A percentile compares a stretch with the other conserved stretches of the same genome.
phyloP scores from a whole-genome alignment of 2,888 invertebrate genomes.

The Drosophila rellima region DNA sequence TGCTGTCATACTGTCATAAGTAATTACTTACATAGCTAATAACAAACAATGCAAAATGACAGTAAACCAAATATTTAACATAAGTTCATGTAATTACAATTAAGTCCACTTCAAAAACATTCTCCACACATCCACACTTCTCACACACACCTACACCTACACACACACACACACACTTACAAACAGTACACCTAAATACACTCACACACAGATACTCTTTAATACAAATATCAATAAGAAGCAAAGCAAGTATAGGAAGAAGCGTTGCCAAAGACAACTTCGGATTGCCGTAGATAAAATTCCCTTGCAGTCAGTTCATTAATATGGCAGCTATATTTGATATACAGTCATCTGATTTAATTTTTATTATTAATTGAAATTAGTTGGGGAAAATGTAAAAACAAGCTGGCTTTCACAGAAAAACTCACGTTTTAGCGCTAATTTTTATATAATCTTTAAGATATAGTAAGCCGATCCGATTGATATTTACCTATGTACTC shows the following conservation, averaged over 20 bases:
- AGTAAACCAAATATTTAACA: slow-evolving; percentile 55
- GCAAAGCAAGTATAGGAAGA: not conserved
- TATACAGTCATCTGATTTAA: not conserved
- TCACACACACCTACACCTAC: slow-evolving; percentile 1
- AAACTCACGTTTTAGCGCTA: not conserved
- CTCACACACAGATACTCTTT: slow-evolving; percentile 26
- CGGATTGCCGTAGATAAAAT: slow-evolving; percentile 8
- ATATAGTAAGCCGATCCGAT: not conserved
- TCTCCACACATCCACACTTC: not conserved
- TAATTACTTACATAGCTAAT: slow-evolving; percentile 46
- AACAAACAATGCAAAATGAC: slow-evolving; percentile 43
- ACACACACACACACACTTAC: slow-evolving; percentile 1
- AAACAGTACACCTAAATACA: slow-evolving; percentile 9
- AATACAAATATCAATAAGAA: slow-evolving; percentile 37
- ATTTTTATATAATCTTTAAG: not conserved
- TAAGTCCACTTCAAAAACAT: slow-evolving; percentile 41
- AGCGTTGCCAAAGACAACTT: slow-evolving; percentile 1
- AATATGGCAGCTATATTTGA: not conserved
- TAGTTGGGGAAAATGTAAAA: not conserved
- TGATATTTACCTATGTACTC: not conserved
- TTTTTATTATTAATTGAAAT: not conserved
- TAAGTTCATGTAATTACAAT: slow-evolving; percentile 65
- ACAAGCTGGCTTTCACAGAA: not conserved
- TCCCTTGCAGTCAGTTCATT: slow-evolving; percentile 7
- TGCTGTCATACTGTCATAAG: slow-evolving; percentile 53